Conservation (phyloP, 2,797 vertebrate species). For the Acanthornis magna region DNA sequence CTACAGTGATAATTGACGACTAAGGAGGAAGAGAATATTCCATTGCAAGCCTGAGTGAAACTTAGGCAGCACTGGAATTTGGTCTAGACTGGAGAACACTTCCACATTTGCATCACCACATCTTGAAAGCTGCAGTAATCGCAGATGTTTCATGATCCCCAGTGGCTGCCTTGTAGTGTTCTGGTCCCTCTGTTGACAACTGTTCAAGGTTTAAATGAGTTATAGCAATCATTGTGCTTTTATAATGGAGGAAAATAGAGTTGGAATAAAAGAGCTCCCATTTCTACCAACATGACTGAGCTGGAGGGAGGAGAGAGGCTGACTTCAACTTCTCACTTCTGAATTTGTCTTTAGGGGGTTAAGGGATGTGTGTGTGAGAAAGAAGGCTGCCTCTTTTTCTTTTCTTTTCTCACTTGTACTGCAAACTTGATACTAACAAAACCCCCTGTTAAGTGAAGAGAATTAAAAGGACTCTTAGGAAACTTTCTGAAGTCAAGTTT, state of each 20-base stretch:
- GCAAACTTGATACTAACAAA: neutral
- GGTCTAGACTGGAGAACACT: neutral
- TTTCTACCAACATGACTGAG: neutral
- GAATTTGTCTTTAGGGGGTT: neutral
- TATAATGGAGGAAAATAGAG: neutral
- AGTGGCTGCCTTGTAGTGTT: neutral
- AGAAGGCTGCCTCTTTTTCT: neutral
- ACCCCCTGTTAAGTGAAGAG: neutral
- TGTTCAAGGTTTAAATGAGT: neutral
- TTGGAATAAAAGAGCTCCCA: neutral
- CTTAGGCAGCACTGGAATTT: neutral
- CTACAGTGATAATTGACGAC: neutral
- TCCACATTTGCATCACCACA: neutral
- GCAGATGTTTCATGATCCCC: neutral
- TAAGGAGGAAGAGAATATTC: neutral
- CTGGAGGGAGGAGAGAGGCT: neutral
- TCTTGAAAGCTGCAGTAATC: neutral
- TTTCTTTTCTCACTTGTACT: neutral
- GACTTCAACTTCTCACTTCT: neutral
- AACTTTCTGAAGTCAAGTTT: neutral
- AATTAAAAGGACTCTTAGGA: neutral
- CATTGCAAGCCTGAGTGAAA: neutral
- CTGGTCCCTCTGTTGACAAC: neutral
- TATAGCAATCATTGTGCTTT: neutral
- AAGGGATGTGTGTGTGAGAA: neutral